phyloP scores from a whole-genome alignment of 64 coral and sea anemone species.

The Catalaphyllia jardinei region DNA sequence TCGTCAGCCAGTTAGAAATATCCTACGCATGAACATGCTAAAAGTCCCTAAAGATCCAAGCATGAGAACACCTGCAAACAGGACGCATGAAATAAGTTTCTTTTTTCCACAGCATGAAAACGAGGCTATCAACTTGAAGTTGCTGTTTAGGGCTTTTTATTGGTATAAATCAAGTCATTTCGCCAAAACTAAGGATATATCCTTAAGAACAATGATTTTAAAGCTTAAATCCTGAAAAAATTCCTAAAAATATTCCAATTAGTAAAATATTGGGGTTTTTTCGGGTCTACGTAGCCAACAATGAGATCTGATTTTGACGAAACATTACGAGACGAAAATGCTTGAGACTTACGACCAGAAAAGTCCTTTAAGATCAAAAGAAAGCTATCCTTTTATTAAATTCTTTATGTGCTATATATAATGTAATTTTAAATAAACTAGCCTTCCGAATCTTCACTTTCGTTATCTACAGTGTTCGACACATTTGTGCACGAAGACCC shows the following conservation, averaged over 20 bases:
- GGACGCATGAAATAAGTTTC: too few relatives aligned
- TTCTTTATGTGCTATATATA: not conserved
- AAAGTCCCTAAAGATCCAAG: too few relatives aligned
- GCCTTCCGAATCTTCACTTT: conserved; percentile 34
- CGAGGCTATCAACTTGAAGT: conserved; percentile 1
- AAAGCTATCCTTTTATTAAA: not conserved
- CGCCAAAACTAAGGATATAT: not conserved
- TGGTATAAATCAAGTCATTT: conserved; percentile 1
- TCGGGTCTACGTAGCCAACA: too few relatives aligned
- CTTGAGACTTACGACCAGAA: too few relatives aligned
- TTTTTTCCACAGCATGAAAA: not conserved
- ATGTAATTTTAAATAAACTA: too few relatives aligned
- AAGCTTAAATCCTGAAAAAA: not conserved
- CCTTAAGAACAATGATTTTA: not conserved
- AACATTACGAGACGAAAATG: too few relatives aligned
- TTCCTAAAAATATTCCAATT: not conserved
- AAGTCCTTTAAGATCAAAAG: too few relatives aligned
- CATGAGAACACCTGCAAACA: too few relatives aligned
- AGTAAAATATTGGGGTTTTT: too few relatives aligned
- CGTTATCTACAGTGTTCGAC: not conserved
- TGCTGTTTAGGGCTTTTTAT: conserved; percentile 15
- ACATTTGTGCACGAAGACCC: conserved; percentile 20
- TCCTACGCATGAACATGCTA: too few relatives aligned
- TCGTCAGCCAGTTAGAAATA: too few relatives aligned
- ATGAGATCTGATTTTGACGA: too few relatives aligned